These are phyloP conservation scores for Argyresthia albistria DNA, from an alignment of 2,888 invertebrate species.

Conservation along the genomic window DNA sequence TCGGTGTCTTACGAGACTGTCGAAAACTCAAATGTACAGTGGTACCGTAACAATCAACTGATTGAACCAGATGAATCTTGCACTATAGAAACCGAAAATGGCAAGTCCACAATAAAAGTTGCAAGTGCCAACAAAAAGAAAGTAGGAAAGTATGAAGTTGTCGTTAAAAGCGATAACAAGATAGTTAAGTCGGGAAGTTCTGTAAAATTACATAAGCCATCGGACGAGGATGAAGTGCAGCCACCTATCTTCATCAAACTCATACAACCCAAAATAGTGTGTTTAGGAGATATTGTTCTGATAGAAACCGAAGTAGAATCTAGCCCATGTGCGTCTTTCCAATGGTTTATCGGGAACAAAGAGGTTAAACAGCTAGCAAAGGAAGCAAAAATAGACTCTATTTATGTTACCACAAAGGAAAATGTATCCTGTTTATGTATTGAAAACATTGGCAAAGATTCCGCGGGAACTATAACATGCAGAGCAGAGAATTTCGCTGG, in stretches of 20 bases:
- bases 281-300: conserved; percentile 82
- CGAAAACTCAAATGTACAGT: conserved; percentile 82
- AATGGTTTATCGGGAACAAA: conserved; percentile 86
- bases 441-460: conserved; percentile 78
- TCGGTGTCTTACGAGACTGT: conserved; percentile 81
- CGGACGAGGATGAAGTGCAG: conserved; percentile 72
- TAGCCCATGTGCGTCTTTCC: conserved; percentile 85
- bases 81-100: conserved; percentile 71
- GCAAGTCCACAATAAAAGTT: conserved; percentile 76
- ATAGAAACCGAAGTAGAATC: conserved; percentile 85
- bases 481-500: conserved; percentile 93
- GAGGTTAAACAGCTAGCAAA: conserved; percentile 72
- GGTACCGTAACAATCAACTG: conserved; percentile 88
- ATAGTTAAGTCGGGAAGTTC: conserved; percentile 87
- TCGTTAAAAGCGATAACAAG: conserved; percentile 83
- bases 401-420: conserved; percentile 78
- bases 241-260: conserved; percentile 83
- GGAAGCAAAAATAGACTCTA: conserved; percentile 76
- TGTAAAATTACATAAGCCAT: conserved; percentile 79
- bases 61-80: conserved; percentile 77
- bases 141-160: conserved; percentile 90
- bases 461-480: conserved; percentile 85
- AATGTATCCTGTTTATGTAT: conserved; percentile 87
- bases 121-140: conserved; percentile 80
- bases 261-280: conserved; percentile 78